Conservation (phyloP, 2,888 invertebrate species). For the Ommatoiulus sabulosus region DNA sequence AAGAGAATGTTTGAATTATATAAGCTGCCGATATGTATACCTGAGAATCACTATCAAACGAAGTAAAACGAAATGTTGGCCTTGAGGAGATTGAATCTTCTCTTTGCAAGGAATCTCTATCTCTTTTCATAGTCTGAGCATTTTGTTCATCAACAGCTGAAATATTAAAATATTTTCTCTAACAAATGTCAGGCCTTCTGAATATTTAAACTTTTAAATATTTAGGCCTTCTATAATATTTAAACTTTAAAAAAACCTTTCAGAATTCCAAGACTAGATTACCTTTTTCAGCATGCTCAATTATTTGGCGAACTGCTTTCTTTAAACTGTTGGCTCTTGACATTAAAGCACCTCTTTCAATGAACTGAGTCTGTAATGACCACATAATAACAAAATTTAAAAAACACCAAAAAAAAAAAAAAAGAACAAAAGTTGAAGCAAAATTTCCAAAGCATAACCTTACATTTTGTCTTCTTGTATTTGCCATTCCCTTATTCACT, state of each 20-base stretch:
- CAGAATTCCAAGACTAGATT: not conserved
- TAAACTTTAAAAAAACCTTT: too few species aligned
- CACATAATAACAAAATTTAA: not conserved
- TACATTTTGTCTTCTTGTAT: constrained; percentile 49
- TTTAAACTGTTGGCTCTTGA: constrained; percentile 84
- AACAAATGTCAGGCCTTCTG: not conserved
- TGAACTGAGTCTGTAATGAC: constrained; percentile 63
- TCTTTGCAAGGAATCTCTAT: not conserved
- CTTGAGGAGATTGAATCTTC: not conserved
- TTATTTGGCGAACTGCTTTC: constrained; percentile 82
- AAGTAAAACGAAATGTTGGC: constrained; percentile 55
- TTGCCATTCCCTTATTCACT: constrained; percentile 57
- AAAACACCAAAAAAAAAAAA: not conserved
- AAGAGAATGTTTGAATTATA: not conserved
- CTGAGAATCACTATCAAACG: constrained; percentile 51
- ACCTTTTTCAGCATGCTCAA: constrained; percentile 81
- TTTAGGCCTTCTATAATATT: too few species aligned
- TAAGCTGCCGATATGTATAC: not conserved
- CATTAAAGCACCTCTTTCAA: constrained; percentile 71
- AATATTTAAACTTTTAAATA: too few species aligned
- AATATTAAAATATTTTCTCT: constrained; percentile 51
- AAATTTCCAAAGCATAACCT: constrained; percentile 12
- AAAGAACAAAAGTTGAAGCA: too few species aligned
- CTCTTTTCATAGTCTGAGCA: constrained; percentile 65
- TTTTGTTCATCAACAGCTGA: constrained; percentile 74